A percentile compares a stretch with the other conserved stretches of the same genome.
phyloP scores from a whole-genome alignment of 2,888 invertebrate genomes.

The Parnassius glacialis region DNA sequence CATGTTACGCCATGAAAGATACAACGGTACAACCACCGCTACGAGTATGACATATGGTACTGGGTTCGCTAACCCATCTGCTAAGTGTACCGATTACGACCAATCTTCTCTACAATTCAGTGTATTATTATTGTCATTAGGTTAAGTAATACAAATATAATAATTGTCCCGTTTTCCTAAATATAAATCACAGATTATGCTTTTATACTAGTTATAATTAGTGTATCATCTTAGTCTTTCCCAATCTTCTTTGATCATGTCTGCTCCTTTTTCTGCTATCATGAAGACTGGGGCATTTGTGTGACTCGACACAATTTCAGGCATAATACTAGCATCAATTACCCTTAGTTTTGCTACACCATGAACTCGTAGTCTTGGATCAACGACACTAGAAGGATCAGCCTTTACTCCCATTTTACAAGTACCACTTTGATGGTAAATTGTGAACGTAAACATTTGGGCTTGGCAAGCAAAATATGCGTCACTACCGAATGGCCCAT shows the following conservation, averaged over 20 bases:
- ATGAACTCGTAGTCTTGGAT: conserved; percentile 82
- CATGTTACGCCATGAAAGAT: too few species aligned
- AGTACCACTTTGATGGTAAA: conserved; percentile 85
- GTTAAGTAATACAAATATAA: neutral
- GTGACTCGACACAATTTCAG: conserved; percentile 87
- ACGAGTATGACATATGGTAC: too few species aligned
- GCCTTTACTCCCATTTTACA: conserved; percentile 83
- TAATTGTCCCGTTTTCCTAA: neutral
- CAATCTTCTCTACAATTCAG: too few species aligned
- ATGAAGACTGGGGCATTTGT: conserved; percentile 89
- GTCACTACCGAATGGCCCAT: conserved; percentile 82
- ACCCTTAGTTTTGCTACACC: conserved; percentile 86
- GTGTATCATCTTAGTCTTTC: conserved; percentile 32
- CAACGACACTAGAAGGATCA: conserved; percentile 83
- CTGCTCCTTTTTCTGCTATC: conserved; percentile 90
- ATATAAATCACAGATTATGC: conserved; percentile 33
- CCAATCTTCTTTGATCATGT: conserved; percentile 84
- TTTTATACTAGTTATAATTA: conserved; percentile 12
- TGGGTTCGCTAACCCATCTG: too few species aligned
- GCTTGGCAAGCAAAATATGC: conserved; percentile 86
- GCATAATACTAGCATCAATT: conserved; percentile 90
- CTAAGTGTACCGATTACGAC: too few species aligned
- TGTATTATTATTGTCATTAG: neutral
- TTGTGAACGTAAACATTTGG: conserved; percentile 84
- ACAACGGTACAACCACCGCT: too few species aligned